These are phyloP conservation scores for Meghimatium bilineatum DNA, from an alignment of 2,888 invertebrate genomes.

Conservation along the genomic window DNA sequence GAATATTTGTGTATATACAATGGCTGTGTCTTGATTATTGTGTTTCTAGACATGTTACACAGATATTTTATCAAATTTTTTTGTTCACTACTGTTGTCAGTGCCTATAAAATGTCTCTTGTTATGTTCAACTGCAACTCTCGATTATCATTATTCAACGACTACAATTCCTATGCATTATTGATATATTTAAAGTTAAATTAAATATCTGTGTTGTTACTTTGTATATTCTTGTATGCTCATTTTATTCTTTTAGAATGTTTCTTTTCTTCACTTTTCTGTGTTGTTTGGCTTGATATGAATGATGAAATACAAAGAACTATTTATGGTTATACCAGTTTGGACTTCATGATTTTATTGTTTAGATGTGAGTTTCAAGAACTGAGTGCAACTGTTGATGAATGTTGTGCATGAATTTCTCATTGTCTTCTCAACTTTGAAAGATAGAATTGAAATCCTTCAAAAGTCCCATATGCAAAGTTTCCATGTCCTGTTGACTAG, in stretches of 20 bases:
- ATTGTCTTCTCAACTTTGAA: too few species aligned
- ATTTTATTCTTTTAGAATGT: neutral
- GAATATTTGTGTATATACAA: neutral
- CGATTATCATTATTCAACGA: neutral
- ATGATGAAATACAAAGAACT: neutral
- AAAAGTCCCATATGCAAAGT: too few species aligned
- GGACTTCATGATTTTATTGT: too few species aligned
- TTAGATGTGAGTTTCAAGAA: too few species aligned
- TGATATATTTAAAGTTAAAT: neutral
- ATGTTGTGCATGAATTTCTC: too few species aligned
- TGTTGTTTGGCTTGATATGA: neutral
- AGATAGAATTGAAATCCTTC: too few species aligned
- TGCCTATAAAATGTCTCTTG: neutral
- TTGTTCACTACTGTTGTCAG: neutral
- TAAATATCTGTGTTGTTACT: constrained; percentile 3
- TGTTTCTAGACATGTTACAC: neutral
- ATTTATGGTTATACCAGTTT: neutral
- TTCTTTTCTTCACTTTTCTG: neutral
- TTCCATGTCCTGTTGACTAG: too few species aligned
- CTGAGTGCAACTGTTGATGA: too few species aligned
- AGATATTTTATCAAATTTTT: neutral
- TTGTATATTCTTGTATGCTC: constrained; percentile 10
- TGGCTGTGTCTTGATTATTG: constrained; percentile 11
- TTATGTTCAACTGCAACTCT: constrained; percentile 9
- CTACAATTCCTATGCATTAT: constrained; percentile 18